phyloP scores from a whole-genome alignment of 2,888 invertebrate species.

The Cephalotes varians region DNA sequence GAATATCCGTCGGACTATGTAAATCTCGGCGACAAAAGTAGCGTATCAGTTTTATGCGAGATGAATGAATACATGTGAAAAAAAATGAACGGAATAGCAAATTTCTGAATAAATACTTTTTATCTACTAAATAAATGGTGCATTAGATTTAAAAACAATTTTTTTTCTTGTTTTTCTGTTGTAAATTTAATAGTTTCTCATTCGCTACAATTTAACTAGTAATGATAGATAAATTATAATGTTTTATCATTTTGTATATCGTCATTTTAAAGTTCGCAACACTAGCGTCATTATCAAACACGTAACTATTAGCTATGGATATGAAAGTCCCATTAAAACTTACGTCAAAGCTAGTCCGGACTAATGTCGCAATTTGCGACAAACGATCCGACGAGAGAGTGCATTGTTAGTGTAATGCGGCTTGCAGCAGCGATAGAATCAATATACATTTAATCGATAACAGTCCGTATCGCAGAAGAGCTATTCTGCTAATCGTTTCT shows the following conservation, averaged over 20 bases:
- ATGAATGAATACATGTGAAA: background rate
- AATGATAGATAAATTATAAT: background rate
- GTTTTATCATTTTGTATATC: background rate
- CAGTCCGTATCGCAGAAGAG: background rate
- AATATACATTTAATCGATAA: slow-evolving; percentile 26
- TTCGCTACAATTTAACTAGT: background rate
- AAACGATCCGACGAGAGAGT: background rate
- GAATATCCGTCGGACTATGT: slow-evolving; percentile 13
- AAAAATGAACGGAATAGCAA: background rate
- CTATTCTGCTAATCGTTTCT: slow-evolving; percentile 12
- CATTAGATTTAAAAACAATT: background rate
- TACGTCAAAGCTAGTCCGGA: background rate
- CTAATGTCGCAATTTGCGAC: slow-evolving; percentile 19
- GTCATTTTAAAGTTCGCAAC: background rate
- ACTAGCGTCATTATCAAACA: background rate
- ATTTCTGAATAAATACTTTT: slow-evolving; percentile 11
- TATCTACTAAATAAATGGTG: slow-evolving; percentile 1
- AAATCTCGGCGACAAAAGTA: slow-evolving; percentile 27
- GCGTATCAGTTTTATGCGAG: slow-evolving; percentile 30
- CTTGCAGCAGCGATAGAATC: slow-evolving; percentile 19
- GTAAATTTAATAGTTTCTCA: background rate
- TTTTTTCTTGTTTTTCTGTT: background rate
- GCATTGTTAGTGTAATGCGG: background rate
- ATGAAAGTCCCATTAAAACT: slow-evolving; percentile 26
- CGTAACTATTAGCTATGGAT: slow-evolving; percentile 2